Percentiles rank a stretch among this genome's conserved stretches.
phyloP scores from a whole-genome alignment of 2,113 vertebrate genomes.

The Caranx ignobilis region DNA sequence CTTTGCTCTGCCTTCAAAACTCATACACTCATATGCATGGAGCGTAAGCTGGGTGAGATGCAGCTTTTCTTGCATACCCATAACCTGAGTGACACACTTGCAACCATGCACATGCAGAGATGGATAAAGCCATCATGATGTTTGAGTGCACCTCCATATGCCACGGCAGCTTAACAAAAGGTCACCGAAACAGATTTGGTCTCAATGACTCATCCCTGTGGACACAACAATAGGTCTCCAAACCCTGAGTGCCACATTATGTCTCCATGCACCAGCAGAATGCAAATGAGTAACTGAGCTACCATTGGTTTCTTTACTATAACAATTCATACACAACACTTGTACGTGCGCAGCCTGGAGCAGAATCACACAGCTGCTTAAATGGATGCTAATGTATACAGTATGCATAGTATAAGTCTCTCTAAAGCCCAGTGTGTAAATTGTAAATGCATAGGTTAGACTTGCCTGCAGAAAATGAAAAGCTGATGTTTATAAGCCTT shows the following conservation, averaged over 20 bases:
- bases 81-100: conserved; percentile 20
- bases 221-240: conserved; percentile 55
- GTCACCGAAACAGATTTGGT: conserved; percentile 74
- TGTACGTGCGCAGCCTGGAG: conserved; percentile 54
- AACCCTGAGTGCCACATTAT: conserved; percentile 53
- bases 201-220: conserved; percentile 68
- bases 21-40: conserved; percentile 21
- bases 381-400: conserved; percentile 74
- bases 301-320: conserved; percentile 53
- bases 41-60: conserved; percentile 7
- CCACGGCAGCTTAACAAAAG: conserved; percentile 71
- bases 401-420: conserved; percentile 47
- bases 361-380: conserved; percentile 55
- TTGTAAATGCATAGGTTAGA: conserved; percentile 70
- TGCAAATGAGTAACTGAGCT: conserved; percentile 45
- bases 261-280: conserved; percentile 38
- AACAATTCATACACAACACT: conserved; percentile 53
- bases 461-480: conserved; percentile 65
- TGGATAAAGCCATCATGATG: conserved; percentile 62
- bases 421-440: conserved; percentile 50
- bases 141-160: conserved; percentile 71
- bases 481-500: conserved; percentile 52
- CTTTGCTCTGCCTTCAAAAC: conserved; percentile 29
- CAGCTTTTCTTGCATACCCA: conserved; percentile 19
- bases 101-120: conserved; percentile 39